These are phyloP conservation scores for Vireo altiloquus DNA, from an alignment of 2,113 vertebrate species.

Conservation along the genomic window DNA sequence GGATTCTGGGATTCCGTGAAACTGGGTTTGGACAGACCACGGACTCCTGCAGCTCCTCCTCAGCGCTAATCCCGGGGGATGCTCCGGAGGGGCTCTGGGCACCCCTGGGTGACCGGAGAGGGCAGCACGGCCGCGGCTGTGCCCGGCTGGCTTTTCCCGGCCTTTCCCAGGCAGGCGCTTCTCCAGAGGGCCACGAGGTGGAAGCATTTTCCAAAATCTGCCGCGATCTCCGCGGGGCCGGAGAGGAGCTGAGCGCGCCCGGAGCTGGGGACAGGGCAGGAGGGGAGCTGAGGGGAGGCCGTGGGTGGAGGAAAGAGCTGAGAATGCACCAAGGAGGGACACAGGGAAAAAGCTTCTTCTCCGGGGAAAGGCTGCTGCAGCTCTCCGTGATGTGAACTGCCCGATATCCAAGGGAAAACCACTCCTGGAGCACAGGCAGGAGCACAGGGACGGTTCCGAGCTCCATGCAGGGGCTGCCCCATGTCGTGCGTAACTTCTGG, in stretches of 20 bases:
- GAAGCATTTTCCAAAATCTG: slow-evolving; percentile 43
- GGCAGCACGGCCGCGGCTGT: background rate
- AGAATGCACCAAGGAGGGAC: background rate
- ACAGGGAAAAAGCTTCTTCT: background rate
- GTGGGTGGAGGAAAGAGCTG: background rate
- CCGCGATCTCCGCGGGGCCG: background rate
- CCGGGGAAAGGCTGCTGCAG: background rate
- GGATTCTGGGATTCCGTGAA: too few species aligned
- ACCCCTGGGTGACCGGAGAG: too few species aligned
- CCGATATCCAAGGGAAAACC: fast-evolving
- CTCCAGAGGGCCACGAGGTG: slow-evolving; percentile 27
- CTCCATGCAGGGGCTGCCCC: too few species aligned
- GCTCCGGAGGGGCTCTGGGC: too few species aligned
- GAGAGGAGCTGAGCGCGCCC: background rate
- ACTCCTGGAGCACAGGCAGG: too few species aligned
- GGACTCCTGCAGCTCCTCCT: too few species aligned
- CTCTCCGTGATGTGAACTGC: fast-evolving
- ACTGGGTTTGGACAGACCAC: too few species aligned
- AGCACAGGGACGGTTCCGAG: too few species aligned
- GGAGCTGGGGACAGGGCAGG: background rate
- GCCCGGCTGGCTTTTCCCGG: fast-evolving
- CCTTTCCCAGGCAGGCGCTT: background rate
- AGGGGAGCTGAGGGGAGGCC: background rate
- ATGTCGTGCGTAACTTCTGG: background rate
- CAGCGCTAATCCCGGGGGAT: too few species aligned